A percentile compares a stretch with the other conserved stretches of the same genome.
Evolutionary conservation across 2,888 invertebrate genomes (phyloP).

Genomic region (Pyrrhosoma nymphula): DNA sequence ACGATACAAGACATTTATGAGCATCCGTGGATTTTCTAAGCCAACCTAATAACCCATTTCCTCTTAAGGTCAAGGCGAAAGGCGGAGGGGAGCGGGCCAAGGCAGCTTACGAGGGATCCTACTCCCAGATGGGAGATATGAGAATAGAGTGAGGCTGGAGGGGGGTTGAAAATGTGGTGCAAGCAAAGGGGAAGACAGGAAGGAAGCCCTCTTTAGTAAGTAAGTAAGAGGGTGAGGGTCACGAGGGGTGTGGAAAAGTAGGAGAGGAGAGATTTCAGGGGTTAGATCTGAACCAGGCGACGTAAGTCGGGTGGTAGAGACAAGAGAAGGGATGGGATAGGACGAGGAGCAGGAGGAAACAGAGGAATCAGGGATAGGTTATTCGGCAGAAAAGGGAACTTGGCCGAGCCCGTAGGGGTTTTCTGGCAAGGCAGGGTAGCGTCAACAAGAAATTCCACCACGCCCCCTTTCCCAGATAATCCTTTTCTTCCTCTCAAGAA

Average conservation of each 20-base stretch:
- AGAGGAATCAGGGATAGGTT: background rate
- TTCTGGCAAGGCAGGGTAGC: background rate
- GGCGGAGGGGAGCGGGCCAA: background rate
- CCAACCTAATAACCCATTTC: background rate
- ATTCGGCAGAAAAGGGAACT: background rate
- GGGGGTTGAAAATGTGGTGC: background rate
- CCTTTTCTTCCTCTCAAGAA: background rate
- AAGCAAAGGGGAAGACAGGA: background rate
- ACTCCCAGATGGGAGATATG: background rate
- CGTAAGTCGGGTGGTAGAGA: background rate
- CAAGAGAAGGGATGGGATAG: background rate
- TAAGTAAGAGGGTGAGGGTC: background rate
- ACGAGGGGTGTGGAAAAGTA: too few relatives aligned
- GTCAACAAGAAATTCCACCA: background rate
- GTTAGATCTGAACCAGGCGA: background rate
- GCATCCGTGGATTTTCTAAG: background rate
- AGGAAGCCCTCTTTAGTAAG: background rate
- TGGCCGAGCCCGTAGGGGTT: background rate
- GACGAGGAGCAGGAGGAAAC: background rate
- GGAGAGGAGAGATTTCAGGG: background rate
- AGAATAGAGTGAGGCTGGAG: background rate
- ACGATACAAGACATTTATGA: constrained; percentile 15
- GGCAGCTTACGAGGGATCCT: background rate
- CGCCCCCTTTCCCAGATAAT: background rate
- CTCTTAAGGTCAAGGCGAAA: constrained; percentile 35